Evolutionary conservation across 1,140 invertebrate species (phyloP).

Genomic region (Ceratosolen fusciceps): DNA sequence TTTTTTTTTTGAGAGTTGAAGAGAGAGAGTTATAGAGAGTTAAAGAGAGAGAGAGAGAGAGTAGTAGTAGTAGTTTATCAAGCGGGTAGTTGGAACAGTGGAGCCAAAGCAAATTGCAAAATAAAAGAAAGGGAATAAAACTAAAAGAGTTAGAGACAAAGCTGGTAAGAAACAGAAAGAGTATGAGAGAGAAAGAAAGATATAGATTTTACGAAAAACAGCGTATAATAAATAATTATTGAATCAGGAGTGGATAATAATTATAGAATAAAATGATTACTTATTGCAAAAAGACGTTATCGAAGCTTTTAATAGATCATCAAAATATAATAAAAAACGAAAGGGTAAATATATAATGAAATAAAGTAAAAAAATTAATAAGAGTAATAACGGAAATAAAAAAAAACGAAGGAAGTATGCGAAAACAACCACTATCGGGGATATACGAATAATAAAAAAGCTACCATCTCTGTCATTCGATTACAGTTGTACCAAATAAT

Average conservation of each 20-base stretch:
- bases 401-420: slow-evolving; percentile 54
- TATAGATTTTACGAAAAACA: too few species aligned
- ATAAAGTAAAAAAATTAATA: slow-evolving; percentile 36
- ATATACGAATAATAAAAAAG: slow-evolving; percentile 60
- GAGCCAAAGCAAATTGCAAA: slow-evolving; percentile 57
- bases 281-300: slow-evolving; percentile 45
- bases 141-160: slow-evolving; percentile 36
- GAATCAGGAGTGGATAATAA: slow-evolving; percentile 37
- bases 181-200: slow-evolving; percentile 15
- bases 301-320: too few species aligned
- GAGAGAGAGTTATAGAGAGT: slow-evolving; percentile 38
- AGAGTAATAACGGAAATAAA: slow-evolving; percentile 37
- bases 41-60: slow-evolving; percentile 61
- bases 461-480: slow-evolving; percentile 44
- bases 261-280: slow-evolving; percentile 47
- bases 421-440: slow-evolving; percentile 66
- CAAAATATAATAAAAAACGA: slow-evolving; percentile 27
- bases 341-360: too few species aligned
- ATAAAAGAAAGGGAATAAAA: slow-evolving; percentile 34
- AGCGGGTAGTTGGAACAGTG: not conserved
- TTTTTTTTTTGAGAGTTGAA: not conserved
- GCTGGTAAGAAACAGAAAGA: slow-evolving; percentile 32
- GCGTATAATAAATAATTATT: slow-evolving; percentile 1
- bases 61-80: not conserved
- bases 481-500: slow-evolving; percentile 47